Percentiles rank a stretch among this genome's conserved stretches.
Evolutionary conservation across 2,113 vertebrate species (phyloP).

Genomic region (Astur gentilis): DNA sequence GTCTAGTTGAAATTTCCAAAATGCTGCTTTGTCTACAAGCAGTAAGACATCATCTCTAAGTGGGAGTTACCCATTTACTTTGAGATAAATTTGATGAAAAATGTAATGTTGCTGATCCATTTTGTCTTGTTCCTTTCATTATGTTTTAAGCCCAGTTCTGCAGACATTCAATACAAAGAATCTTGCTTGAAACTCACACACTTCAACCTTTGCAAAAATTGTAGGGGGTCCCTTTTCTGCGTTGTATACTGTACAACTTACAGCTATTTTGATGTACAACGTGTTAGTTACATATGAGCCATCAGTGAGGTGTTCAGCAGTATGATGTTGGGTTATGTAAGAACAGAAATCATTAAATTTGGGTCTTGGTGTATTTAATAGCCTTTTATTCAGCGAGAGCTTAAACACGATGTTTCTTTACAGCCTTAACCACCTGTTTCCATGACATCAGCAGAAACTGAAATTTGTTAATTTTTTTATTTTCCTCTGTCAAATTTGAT

Average conservation of each 20-base stretch:
- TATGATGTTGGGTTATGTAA: conserved; percentile 2
- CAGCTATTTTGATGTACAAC: not conserved
- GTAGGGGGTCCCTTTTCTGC: not conserved
- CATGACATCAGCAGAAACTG: not conserved
- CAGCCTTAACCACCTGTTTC: not conserved
- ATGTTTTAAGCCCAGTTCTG: not conserved
- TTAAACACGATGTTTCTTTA: not conserved
- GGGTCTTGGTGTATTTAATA: not conserved
- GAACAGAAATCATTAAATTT: not conserved
- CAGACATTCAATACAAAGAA: not conserved
- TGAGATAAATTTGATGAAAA: not conserved
- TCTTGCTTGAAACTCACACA: not conserved
- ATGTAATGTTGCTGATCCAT: not conserved
- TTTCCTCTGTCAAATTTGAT: not conserved
- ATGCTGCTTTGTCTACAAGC: not conserved
- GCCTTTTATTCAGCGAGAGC: not conserved
- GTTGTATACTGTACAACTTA: not conserved
- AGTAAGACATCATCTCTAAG: not conserved
- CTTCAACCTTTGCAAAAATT: not conserved
- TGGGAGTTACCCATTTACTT: not conserved
- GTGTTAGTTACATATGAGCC: not conserved
- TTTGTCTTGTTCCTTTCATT: not conserved
- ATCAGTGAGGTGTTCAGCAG: not conserved
- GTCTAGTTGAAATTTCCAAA: not conserved
- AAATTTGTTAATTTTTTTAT: not conserved